Percentiles rank a stretch among this genome's conserved stretches.
phyloP scores from a whole-genome alignment of 1,140 invertebrate species.

The Oryctes rhinoceros region DNA sequence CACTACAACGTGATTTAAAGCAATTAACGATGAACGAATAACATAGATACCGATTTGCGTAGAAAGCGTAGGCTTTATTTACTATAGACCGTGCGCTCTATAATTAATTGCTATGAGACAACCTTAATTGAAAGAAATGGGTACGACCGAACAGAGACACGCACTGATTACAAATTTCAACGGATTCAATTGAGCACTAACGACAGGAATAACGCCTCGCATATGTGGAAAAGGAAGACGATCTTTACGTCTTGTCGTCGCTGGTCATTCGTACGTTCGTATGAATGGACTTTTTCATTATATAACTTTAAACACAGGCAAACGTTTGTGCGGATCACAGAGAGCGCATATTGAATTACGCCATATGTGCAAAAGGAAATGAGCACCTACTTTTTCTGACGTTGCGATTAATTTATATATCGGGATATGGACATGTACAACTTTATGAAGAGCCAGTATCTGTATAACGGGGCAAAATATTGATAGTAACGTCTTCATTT shows the following conservation, averaged over 20 bases:
- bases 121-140: constrained; percentile 32
- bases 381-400: background rate
- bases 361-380: constrained; percentile 27
- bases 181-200: background rate
- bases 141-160: constrained; percentile 25
- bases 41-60: background rate
- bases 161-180: constrained; percentile 31
- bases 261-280: background rate
- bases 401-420: background rate
- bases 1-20: background rate
- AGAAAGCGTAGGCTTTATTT: background rate
- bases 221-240: constrained; percentile 24
- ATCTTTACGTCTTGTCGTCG: background rate
- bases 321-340: constrained; percentile 7
- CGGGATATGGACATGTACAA: too few species aligned
- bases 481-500: too few species aligned
- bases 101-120: constrained; percentile 5
- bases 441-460: too few species aligned
- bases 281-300: constrained; percentile 28
- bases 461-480: too few species aligned
- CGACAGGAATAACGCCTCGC: constrained; percentile 26
- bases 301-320: background rate
- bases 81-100: background rate
- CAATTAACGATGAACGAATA: constrained; percentile 9
- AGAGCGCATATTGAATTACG: background rate